Percentiles rank a stretch among this genome's conserved stretches.
Evolutionary conservation across 2,797 vertebrate species (phyloP).

Genomic region (Sphaeramia orbicularis): DNA sequence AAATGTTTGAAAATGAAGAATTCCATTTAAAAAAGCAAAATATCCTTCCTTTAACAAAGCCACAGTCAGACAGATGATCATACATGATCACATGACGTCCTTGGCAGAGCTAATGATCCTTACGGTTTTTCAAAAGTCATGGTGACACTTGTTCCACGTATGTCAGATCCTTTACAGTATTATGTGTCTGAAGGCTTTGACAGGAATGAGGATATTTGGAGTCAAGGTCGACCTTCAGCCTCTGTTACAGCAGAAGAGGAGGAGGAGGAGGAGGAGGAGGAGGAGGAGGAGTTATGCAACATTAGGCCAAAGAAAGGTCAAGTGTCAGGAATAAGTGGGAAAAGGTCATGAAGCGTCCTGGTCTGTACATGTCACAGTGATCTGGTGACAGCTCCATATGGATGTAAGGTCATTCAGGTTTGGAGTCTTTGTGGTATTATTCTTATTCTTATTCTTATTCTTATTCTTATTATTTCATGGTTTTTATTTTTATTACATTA

Average conservation of each 20-base stretch:
- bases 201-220: constrained; percentile 43
- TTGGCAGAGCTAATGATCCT: no score
- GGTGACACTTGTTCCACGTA: constrained; percentile 3
- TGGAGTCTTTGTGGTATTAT: no score
- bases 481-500: no score
- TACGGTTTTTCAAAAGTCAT: constrained; percentile 21
- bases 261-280: no score
- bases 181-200: constrained; percentile 5
- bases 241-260: constrained; percentile 24
- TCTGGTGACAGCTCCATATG: constrained; percentile 26
- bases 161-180: neutral
- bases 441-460: no score
- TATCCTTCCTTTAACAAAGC: no score
- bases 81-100: no score
- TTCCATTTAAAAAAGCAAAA: no score
- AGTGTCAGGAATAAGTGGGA: constrained; percentile 26
- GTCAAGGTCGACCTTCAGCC: constrained; percentile 52
- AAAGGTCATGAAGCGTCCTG: constrained; percentile 26
- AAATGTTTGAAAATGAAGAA: no score
- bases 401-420: no score
- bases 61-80: no score
- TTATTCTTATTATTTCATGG: no score
- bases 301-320: constrained; percentile 27
- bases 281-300: constrained; percentile 64
- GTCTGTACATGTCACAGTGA: constrained; percentile 19